Conservation (phyloP, 64 coral and sea anemone species). For the Dendronephthya gigantea region DNA sequence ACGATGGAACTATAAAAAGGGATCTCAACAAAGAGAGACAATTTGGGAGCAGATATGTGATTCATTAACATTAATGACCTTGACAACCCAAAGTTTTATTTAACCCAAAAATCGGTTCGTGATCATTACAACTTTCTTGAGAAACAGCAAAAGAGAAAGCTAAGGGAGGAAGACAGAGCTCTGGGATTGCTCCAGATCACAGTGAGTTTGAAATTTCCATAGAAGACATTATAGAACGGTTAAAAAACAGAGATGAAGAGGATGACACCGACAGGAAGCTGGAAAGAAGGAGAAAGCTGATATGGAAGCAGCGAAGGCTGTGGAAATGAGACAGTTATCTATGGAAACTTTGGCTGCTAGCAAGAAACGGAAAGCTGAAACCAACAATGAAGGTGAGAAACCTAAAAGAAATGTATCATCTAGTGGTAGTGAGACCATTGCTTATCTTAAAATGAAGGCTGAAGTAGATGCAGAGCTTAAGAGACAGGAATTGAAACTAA, state of each 20-base stretch:
- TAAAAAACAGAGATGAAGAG: conserved; percentile 24
- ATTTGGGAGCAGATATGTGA: not conserved
- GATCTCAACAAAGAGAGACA: too few relatives aligned
- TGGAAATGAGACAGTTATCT: conserved; percentile 36
- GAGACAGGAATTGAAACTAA: conserved; percentile 16
- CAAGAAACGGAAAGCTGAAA: conserved; percentile 24
- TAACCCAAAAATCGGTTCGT: not conserved
- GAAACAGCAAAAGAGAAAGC: conserved; percentile 21
- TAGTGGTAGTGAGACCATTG: conserved; percentile 18
- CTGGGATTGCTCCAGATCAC: conserved; percentile 6
- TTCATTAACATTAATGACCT: not conserved
- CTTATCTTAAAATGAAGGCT: conserved; percentile 18
- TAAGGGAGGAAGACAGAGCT: conserved; percentile 16
- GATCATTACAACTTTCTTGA: conserved; percentile 20
- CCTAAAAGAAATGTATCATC: not conserved
- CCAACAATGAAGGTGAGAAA: conserved; percentile 26
- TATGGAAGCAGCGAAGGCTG: conserved; percentile 14
- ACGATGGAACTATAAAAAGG: conserved; percentile 5
- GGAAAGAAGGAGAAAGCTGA: not conserved
- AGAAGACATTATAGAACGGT: conserved; percentile 8
- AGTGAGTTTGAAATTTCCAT: conserved; percentile 16
- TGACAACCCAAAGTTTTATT: conserved; percentile 3
- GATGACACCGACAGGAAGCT: not conserved
- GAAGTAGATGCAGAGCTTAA: conserved; percentile 28
- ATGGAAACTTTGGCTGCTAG: conserved; percentile 27